A percentile compares a stretch with the other conserved stretches of the same genome.
phyloP scores from a whole-genome alignment of 2,888 invertebrate species.

The Pandemis corylana region DNA sequence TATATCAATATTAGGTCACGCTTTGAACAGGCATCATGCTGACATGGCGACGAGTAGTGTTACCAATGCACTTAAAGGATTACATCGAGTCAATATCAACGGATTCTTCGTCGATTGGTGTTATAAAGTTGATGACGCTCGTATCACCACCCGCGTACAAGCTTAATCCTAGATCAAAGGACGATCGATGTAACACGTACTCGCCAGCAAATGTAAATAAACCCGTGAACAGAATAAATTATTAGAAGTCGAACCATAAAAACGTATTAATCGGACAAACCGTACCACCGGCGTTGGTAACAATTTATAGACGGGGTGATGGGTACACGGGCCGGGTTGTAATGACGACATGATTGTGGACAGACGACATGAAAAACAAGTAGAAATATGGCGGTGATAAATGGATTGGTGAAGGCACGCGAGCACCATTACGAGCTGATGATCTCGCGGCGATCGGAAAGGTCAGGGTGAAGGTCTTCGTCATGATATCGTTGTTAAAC shows the following conservation, averaged over 20 bases:
- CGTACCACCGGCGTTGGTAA: conserved; percentile 77
- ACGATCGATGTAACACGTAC: conserved; percentile 51
- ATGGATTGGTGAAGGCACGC: conserved; percentile 72
- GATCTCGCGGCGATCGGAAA: conserved; percentile 44
- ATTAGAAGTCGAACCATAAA: conserved; percentile 68
- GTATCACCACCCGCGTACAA: conserved; percentile 29
- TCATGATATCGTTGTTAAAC: conserved; percentile 24
- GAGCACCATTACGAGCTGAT: conserved; percentile 68
- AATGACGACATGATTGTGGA: conserved; percentile 83
- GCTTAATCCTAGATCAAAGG: conserved; percentile 43
- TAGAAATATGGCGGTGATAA: conserved; percentile 80
- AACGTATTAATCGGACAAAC: conserved; percentile 73
- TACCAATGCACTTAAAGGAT: neutral
- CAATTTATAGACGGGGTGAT: conserved; percentile 79
- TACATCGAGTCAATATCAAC: conserved; percentile 8
- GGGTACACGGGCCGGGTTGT: conserved; percentile 73
- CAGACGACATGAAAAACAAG: conserved; percentile 79
- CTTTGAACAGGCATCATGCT: conserved; percentile 36
- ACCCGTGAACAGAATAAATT: conserved; percentile 52
- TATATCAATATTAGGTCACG: conserved; percentile 73
- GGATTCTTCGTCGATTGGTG: conserved; percentile 16
- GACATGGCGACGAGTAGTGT: neutral
- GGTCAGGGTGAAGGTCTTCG: conserved; percentile 38
- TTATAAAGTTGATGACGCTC: conserved; percentile 26
- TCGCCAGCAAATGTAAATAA: conserved; percentile 49